Conservation (phyloP, 2,113 vertebrate genomes). For the Carassius auratus region DNA sequence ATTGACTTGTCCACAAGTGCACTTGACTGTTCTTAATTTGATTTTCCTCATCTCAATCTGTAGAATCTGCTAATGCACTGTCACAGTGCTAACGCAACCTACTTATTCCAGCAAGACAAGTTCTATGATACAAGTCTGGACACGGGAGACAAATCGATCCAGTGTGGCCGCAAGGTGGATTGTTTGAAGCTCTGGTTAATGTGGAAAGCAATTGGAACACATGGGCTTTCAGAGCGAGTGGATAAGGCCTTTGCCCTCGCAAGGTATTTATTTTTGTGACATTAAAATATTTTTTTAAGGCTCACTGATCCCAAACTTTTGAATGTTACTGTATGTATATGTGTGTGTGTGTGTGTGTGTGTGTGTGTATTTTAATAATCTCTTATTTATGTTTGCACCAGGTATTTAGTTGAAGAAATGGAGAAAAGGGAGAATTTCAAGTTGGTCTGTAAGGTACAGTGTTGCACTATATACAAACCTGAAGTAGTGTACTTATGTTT, state of each 20-base stretch:
- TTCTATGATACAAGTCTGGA: conserved; percentile 81
- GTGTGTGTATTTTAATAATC: background rate
- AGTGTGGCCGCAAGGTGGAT: conserved; percentile 84
- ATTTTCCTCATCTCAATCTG: background rate
- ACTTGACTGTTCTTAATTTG: background rate
- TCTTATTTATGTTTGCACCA: conserved; percentile 56
- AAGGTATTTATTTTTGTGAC: conserved; percentile 60
- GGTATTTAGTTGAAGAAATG: conserved; percentile 83
- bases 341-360: background rate
- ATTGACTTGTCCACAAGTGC: background rate
- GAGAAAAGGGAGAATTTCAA: conserved; percentile 83
- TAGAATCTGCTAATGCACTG: conserved; percentile 81
- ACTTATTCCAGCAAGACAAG: conserved; percentile 86
- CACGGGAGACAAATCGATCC: conserved; percentile 81
- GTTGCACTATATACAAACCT: background rate
- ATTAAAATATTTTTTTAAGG: no score
- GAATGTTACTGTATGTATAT: no score
- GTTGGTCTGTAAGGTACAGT: conserved; percentile 79
- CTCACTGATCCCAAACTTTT: no score
- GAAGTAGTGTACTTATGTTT: background rate
- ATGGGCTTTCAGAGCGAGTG: conserved; percentile 75
- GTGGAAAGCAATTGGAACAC: conserved; percentile 82
- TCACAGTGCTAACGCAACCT: conserved; percentile 76
- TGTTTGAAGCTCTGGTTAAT: conserved; percentile 87
- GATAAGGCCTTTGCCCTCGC: conserved; percentile 73